A percentile compares a stretch with the other conserved stretches of the same genome.
Conservation (phyloP, 2,797 vertebrate species). For the Acipenser oxyrinchus region DNA sequence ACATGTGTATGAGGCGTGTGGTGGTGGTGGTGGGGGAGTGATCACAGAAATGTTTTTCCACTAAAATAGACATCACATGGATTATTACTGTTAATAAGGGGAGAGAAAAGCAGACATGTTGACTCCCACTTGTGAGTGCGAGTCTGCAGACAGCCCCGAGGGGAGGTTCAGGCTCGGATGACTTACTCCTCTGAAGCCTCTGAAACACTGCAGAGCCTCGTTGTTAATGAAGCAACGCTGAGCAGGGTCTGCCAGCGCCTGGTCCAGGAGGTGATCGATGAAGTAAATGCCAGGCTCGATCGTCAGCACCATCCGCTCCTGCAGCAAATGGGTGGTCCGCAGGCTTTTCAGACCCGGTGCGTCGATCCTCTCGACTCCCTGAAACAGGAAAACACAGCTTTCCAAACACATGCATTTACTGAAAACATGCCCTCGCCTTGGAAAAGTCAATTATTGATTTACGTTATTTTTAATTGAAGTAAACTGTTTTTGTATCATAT, state of each 20-base stretch:
- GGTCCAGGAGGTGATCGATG: slow-evolving; percentile 85
- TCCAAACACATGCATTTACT: not conserved
- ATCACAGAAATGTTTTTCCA: not conserved
- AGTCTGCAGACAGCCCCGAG: not conserved
- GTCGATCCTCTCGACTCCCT: slow-evolving; percentile 74
- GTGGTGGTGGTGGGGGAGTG: not conserved
- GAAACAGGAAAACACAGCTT: not conserved
- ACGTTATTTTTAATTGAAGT: no score
- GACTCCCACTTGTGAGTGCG: not conserved
- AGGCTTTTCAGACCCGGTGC: slow-evolving; percentile 78
- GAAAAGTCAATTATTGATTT: no score
- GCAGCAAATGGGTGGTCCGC: slow-evolving; percentile 71
- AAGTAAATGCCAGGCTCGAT: slow-evolving; percentile 94
- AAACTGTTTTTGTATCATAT: no score
- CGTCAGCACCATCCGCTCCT: slow-evolving; percentile 86
- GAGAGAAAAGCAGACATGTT: no score
- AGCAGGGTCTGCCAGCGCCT: slow-evolving; percentile 62
- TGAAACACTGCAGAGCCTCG: slow-evolving; percentile 68
- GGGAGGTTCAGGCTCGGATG: not conserved
- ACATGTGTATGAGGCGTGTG: not conserved
- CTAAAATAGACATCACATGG: not conserved
- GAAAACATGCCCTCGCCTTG: no score
- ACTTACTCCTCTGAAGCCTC: slow-evolving; percentile 85
- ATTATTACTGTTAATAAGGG: not conserved
- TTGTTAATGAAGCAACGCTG: slow-evolving; percentile 78